Base-by-base conservation (phyloP, 2,888 invertebrate species). In the Acanthosoma haemorrhoidale region DNA sequence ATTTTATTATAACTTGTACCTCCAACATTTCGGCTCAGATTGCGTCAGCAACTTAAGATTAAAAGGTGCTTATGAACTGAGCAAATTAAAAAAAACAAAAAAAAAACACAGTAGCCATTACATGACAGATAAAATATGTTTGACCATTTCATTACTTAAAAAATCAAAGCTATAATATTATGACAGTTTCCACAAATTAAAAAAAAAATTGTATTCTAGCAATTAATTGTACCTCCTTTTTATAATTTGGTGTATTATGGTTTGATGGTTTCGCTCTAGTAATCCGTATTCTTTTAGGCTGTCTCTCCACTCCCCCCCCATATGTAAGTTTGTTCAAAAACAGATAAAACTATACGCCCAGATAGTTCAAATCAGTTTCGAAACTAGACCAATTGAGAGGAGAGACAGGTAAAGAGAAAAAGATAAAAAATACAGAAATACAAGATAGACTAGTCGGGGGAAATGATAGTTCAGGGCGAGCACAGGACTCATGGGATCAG, bases 31-130 rank as follows among this genome's bases (percentile, higher is more conserved):
- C 38, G 15, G 41, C 64, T 64, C 64, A 64, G 41, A 15, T 21
- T 64, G 16, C n/a, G 21, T 41, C 64, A 64, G 64, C 41, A 64
- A 64, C 41, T 29, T 3, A 63, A 9, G 31, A 64, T 13, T 39
- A 34, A 64, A 63, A 9, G 15, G 64, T 64, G 64, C 64, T 64
- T 64, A 39, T 41, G 29, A 64, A 41, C 64, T 64, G 64, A 64
- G 64, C 64, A 64, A 64, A 41, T 41, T 15, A 64, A 41, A 64
- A 39, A 51, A 25, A 51, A 25, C 21, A 51, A 51, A 13, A 25
- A n/a, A 13, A 25, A 13, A n/a, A n/a, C n/a, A n/a, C n/a, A n/a
- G n/a, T 25, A 25, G 6, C 13, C 29, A 51, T n/a, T 21, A 43
- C 11, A 43, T 21, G 43, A 43, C 16, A 51, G n/a, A 25, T 51